Evolutionary conservation across 35 echinoderm and acorn worm species (phyloP).

Genomic region (Strongylocentrotus purpuratus): DNA sequence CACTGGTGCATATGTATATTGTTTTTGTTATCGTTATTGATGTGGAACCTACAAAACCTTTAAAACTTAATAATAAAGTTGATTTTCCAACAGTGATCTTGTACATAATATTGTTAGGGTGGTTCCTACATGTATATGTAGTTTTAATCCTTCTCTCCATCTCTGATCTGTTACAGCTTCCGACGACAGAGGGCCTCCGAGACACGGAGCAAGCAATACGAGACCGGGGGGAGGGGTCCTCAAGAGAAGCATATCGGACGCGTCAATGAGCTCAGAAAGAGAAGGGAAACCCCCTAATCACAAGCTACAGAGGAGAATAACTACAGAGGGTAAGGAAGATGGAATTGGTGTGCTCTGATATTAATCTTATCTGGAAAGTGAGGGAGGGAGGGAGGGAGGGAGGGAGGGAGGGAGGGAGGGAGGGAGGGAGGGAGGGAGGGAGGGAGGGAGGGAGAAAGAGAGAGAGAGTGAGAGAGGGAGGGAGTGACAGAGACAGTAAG

Average conservation of each 20-base stretch:
- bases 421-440: not conserved
- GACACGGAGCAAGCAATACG: not conserved
- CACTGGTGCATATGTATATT: no score
- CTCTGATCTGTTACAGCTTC: not conserved
- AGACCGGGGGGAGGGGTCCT: conserved; percentile 18
- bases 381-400: not conserved
- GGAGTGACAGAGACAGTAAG: no score
- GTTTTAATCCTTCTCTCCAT: not conserved
- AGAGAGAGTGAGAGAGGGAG: not conserved
- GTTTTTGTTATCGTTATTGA: no score
- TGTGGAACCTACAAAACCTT: no score
- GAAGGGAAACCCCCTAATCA: not conserved
- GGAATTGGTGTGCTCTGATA: no score
- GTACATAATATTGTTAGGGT: no score
- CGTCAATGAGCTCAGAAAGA: conserved; percentile 51
- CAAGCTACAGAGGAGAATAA: conserved; percentile 69
- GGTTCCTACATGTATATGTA: no score
- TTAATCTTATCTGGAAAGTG: not conserved
- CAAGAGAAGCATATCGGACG: conserved; percentile 74
- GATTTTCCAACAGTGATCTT: no score
- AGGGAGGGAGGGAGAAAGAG: not conserved
- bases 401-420: not conserved
- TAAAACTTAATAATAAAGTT: no score
- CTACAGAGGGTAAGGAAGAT: conserved; percentile 70
- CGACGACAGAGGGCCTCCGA: conserved; percentile 34